Percentiles rank a stretch among this genome's conserved stretches.
Evolutionary conservation across 2,888 invertebrate species (phyloP).

Genomic region (Macrophya annulata): DNA sequence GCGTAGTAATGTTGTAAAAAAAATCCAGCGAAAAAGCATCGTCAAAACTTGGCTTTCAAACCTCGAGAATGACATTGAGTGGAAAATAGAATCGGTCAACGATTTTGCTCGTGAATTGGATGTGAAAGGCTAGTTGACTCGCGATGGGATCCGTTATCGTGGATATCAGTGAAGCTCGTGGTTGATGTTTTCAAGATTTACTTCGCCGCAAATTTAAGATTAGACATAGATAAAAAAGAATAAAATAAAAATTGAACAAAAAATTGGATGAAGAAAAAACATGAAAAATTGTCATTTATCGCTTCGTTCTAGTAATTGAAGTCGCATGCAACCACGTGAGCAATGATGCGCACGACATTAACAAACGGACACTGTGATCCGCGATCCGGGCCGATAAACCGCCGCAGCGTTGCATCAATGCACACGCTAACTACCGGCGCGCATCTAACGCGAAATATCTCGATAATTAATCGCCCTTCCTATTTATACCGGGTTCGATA

Average conservation of each 20-base stretch:
- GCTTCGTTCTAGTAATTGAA: neutral
- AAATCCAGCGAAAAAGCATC: neutral
- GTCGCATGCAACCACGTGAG: conserved; percentile 3
- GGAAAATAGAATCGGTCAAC: neutral
- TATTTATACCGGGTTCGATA: conserved; percentile 22
- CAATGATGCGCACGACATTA: conserved; percentile 37
- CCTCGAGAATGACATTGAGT: neutral
- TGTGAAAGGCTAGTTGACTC: neutral
- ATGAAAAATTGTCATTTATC: neutral
- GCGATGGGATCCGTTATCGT: neutral
- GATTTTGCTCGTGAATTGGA: neutral
- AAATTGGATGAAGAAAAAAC: neutral
- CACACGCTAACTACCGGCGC: conserved; percentile 58
- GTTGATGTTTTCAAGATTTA: neutral
- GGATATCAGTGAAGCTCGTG: neutral
- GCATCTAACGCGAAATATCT: conserved; percentile 71
- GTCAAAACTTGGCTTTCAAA: neutral
- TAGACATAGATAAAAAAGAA: neutral
- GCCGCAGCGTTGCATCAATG: conserved; percentile 61
- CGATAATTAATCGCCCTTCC: conserved; percentile 71
- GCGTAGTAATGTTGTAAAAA: neutral
- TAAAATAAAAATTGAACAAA: too few relatives aligned
- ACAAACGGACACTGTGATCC: conserved; percentile 33
- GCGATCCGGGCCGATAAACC: conserved; percentile 45
- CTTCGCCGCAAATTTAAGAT: neutral